These are phyloP conservation scores for Ibycter americanus DNA, from an alignment of 2,797 vertebrate genomes.

Conservation along the genomic window DNA sequence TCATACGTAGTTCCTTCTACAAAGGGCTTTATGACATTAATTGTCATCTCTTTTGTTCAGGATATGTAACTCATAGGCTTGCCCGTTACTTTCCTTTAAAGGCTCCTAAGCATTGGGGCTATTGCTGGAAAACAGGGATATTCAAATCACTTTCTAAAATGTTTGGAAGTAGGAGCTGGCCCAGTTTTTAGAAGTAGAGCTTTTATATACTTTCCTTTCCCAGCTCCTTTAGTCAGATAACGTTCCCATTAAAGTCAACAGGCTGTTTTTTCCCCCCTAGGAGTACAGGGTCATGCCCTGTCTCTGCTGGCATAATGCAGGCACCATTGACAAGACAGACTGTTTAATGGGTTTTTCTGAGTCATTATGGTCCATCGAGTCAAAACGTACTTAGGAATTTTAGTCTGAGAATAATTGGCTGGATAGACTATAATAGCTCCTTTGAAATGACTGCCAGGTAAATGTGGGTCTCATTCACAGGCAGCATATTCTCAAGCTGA, in stretches of 20 bases:
- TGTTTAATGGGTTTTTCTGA: conserved; percentile 70
- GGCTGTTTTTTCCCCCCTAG: neutral
- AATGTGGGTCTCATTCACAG: conserved; percentile 25
- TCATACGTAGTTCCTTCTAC: conserved; percentile 16
- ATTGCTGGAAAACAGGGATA: conserved; percentile 62
- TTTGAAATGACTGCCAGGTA: conserved; percentile 55
- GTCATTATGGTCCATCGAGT: conserved; percentile 79
- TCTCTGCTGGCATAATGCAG: conserved; percentile 68
- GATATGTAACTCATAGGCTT: conserved; percentile 10
- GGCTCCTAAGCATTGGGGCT: conserved; percentile 38
- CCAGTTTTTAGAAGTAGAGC: conserved; percentile 58
- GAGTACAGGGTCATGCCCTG: conserved; percentile 38
- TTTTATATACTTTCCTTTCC: conserved; percentile 11
- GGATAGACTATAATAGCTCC: conserved; percentile 59
- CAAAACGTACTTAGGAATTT: conserved; percentile 75
- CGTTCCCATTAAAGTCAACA: conserved; percentile 31
- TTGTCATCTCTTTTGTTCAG: conserved; percentile 52
- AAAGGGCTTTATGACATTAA: conserved; percentile 32
- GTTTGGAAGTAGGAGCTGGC: conserved; percentile 38
- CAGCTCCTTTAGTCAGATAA: neutral
- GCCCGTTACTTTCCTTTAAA: conserved; percentile 57
- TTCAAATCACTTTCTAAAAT: conserved; percentile 60
- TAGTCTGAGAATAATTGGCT: conserved; percentile 74
- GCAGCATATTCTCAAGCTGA: conserved; percentile 33
- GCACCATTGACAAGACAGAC: conserved; percentile 74